Percentiles rank a stretch among this genome's conserved stretches.
phyloP scores from a whole-genome alignment of 2,888 invertebrate species.

The Campoletis raptor region DNA sequence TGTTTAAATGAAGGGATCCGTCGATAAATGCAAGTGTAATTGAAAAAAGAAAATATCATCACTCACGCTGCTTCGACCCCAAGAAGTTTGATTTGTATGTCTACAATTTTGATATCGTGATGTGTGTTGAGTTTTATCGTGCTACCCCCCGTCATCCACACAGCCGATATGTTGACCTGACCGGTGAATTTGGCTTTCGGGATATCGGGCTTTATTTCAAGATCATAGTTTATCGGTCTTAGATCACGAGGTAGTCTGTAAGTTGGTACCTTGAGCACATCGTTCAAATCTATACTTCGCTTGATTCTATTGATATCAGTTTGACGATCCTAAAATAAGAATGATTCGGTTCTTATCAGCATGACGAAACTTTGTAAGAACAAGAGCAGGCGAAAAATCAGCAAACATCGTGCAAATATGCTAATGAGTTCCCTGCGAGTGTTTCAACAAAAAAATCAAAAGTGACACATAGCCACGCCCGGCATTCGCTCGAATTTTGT shows the following conservation, averaged over 20 bases:
- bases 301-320: slow-evolving; percentile 60
- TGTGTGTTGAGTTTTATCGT: slow-evolving; percentile 89
- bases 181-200: slow-evolving; percentile 89
- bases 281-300: slow-evolving; percentile 90
- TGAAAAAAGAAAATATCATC: slow-evolving; percentile 33
- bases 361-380: not conserved
- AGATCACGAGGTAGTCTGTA: slow-evolving; percentile 88
- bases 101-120: slow-evolving; percentile 87
- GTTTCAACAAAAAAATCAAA: not conserved
- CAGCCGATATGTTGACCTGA: slow-evolving; percentile 89
- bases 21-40: slow-evolving; percentile 19
- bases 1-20: not conserved
- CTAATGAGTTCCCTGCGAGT: not conserved
- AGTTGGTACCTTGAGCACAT: slow-evolving; percentile 89
- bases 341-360: slow-evolving; percentile 12
- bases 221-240: slow-evolving; percentile 88
- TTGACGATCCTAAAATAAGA: slow-evolving; percentile 47
- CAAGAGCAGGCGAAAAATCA: not conserved
- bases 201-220: slow-evolving; percentile 89
- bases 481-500: slow-evolving; percentile 7
- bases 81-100: slow-evolving; percentile 85
- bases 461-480: not conserved
- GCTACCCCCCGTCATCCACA: slow-evolving; percentile 88
- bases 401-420: not conserved
- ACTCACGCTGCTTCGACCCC: slow-evolving; percentile 81